A percentile compares a stretch with the other conserved stretches of the same genome.
Evolutionary conservation across 2,888 invertebrate genomes (phyloP).

Genomic region (Agrotis segetum): DNA sequence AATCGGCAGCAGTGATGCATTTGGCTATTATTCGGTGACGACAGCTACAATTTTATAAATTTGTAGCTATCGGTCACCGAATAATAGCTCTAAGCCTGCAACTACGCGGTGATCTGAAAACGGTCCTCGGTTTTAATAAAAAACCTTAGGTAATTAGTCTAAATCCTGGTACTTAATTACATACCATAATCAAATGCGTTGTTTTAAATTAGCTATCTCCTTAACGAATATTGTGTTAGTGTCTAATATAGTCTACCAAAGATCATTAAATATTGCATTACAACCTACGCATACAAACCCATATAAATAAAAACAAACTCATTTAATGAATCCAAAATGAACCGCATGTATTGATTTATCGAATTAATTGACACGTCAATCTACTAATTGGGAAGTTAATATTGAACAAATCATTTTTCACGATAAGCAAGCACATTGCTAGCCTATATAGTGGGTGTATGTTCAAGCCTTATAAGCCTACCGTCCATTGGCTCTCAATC

Average conservation of each 20-base stretch:
- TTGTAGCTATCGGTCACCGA: too few relatives aligned
- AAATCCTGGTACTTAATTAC: too few relatives aligned
- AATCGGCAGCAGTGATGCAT: too few relatives aligned
- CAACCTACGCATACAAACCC: slow-evolving; percentile 9
- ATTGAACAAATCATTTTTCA: slow-evolving; percentile 32
- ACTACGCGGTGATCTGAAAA: background rate
- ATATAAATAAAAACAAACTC: background rate
- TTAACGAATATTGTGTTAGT: background rate
- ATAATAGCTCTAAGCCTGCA: too few relatives aligned
- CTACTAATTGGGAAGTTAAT: slow-evolving; percentile 37
- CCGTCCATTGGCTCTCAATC: background rate
- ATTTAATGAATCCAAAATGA: slow-evolving; percentile 1
- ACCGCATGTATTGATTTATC: slow-evolving; percentile 32
- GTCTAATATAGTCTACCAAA: background rate
- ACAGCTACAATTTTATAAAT: too few relatives aligned
- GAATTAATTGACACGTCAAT: slow-evolving; percentile 35
- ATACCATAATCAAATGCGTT: background rate
- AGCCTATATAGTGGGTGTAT: slow-evolving; percentile 38
- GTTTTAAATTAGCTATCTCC: background rate
- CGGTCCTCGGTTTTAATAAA: too few relatives aligned
- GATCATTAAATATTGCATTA: background rate
- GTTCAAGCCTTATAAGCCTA: slow-evolving; percentile 14
- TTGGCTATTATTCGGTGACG: too few relatives aligned
- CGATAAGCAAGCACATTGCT: slow-evolving; percentile 28
- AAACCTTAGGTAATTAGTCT: too few relatives aligned